A percentile compares a stretch with the other conserved stretches of the same genome.
These are phyloP conservation scores for Esox lucius DNA, from an alignment of 2,797 vertebrate genomes.

Conservation along the genomic window DNA sequence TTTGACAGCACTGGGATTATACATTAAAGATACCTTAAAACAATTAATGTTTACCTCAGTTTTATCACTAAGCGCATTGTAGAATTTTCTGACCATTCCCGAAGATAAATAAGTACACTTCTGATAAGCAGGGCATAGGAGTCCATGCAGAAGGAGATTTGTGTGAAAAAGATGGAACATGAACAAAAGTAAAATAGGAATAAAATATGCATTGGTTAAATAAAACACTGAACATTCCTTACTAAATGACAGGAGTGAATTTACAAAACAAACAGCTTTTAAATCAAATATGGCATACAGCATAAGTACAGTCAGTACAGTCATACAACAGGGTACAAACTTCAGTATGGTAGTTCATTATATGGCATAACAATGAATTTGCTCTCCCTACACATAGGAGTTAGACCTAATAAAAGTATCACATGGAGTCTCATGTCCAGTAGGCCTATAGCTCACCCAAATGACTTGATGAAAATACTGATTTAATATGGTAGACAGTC, in stretches of 20 bases:
- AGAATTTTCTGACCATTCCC: constrained; percentile 43
- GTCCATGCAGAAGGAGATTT: background rate
- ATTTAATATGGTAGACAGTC: background rate
- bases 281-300: background rate
- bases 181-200: background rate
- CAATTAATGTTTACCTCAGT: background rate
- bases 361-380: no score
- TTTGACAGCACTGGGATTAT: no score
- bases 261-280: background rate
- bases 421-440: background rate
- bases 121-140: constrained; percentile 33
- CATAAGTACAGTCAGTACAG: background rate
- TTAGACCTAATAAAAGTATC: background rate
- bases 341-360: no score
- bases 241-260: background rate
- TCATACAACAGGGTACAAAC: no score
- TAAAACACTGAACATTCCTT: background rate
- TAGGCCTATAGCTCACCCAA: background rate
- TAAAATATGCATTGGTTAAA: background rate
- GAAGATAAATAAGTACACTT: constrained; percentile 66
- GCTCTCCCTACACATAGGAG: no score
- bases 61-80: background rate
- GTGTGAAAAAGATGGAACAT: background rate
- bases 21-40: constrained; percentile 9
- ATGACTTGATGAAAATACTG: background rate